Conservation (phyloP, 2,888 invertebrate genomes). For the Deilephila elpenor region DNA sequence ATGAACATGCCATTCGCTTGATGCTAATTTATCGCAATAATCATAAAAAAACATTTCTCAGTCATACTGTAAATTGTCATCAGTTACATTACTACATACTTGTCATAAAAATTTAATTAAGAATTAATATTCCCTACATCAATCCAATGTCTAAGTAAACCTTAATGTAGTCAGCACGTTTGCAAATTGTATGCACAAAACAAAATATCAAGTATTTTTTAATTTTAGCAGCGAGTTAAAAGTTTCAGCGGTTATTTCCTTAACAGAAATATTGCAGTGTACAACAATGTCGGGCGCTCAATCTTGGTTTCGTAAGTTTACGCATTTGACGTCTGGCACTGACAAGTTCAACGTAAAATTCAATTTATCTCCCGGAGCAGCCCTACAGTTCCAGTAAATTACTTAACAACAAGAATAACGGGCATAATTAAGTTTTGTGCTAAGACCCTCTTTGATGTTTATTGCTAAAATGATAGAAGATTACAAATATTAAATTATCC, state of each 20-base stretch:
- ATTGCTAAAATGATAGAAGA: slow-evolving; percentile 25
- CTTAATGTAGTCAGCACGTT: too few relatives aligned
- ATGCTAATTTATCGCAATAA: too few relatives aligned
- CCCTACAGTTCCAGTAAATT: slow-evolving; percentile 47
- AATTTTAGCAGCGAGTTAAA: background rate
- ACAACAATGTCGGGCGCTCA: slow-evolving; percentile 45
- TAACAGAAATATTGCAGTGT: slow-evolving; percentile 21
- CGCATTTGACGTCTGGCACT: slow-evolving; percentile 54
- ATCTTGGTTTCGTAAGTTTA: slow-evolving; percentile 45
- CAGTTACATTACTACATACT: too few relatives aligned
- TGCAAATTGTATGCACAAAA: background rate
- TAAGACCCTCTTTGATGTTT: slow-evolving; percentile 32
- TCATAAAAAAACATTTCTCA: too few relatives aligned
- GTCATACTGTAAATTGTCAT: too few relatives aligned
- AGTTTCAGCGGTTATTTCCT: background rate
- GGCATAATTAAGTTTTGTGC: slow-evolving; percentile 47
- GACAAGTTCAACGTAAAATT: slow-evolving; percentile 54
- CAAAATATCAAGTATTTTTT: background rate
- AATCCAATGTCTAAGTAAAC: background rate
- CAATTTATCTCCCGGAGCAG: slow-evolving; percentile 52
- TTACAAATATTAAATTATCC: slow-evolving; percentile 18
- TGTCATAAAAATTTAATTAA: too few relatives aligned
- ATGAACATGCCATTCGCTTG: too few relatives aligned
- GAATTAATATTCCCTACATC: too few relatives aligned
- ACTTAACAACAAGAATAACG: slow-evolving; percentile 48